A percentile compares a stretch with the other conserved stretches of the same genome.
These are phyloP conservation scores for Trichosurus vulpecula DNA, from an alignment of 2,797 vertebrate species.

Conservation along the genomic window DNA sequence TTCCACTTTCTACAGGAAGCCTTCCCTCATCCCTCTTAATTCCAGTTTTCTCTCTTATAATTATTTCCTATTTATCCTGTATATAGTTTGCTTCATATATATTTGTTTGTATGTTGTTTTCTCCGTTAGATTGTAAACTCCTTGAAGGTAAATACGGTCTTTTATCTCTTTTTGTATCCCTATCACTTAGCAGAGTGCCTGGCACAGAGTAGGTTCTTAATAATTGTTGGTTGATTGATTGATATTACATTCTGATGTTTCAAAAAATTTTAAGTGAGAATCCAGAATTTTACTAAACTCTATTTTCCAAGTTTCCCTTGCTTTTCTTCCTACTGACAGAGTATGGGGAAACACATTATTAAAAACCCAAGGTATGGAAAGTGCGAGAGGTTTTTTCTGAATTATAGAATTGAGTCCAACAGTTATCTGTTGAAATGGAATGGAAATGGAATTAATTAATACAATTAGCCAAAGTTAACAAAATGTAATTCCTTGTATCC, in stretches of 20 bases:
- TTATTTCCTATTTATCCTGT: not conserved
- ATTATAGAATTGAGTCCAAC: not conserved
- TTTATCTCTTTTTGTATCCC: not conserved
- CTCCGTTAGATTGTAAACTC: not conserved
- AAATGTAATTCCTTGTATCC: slow-evolving; percentile 56
- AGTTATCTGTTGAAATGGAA: slow-evolving; percentile 22
- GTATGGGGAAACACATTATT: not conserved
- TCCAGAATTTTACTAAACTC: not conserved
- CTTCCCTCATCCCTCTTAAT: not conserved
- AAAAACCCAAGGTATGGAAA: not conserved
- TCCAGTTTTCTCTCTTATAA: not conserved
- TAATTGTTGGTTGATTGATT: not conserved
- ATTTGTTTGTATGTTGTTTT: not conserved
- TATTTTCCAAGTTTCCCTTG: slow-evolving; percentile 27
- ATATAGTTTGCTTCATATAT: not conserved
- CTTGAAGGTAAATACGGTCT: not conserved
- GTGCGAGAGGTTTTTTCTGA: slow-evolving; percentile 4
- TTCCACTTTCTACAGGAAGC: not conserved
- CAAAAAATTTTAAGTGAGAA: not conserved
- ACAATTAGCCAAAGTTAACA: slow-evolving; percentile 51
- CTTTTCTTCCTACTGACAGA: slow-evolving; percentile 21
- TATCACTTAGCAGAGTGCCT: not conserved
- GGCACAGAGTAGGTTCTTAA: not conserved
- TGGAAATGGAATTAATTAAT: slow-evolving; percentile 57
- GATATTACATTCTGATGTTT: not conserved